phyloP scores from a whole-genome alignment of 2,113 vertebrate species.

The Lagopus leucura region DNA sequence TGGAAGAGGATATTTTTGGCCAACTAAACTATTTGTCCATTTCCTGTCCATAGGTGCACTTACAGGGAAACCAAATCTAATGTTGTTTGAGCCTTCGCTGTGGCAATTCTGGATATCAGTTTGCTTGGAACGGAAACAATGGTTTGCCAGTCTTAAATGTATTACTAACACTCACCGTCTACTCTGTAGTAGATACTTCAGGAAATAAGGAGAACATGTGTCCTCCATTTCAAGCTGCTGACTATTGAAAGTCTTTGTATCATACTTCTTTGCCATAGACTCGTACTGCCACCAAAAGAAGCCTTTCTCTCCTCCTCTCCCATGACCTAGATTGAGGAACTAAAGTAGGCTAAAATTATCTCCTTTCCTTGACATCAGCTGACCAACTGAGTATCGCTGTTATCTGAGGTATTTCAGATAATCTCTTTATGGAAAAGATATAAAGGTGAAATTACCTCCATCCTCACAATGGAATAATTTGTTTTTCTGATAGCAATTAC shows the following conservation, averaged over 20 bases:
- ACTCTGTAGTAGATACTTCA: background rate
- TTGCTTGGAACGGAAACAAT: background rate
- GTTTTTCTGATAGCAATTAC: slow-evolving; percentile 15
- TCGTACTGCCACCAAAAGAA: background rate
- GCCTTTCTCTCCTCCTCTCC: background rate
- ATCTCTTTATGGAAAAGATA: background rate
- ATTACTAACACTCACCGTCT: background rate
- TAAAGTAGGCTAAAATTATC: background rate
- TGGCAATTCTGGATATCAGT: background rate
- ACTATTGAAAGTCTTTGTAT: background rate
- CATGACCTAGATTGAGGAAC: background rate
- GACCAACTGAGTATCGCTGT: background rate
- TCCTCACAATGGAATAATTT: background rate
- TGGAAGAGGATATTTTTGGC: background rate
- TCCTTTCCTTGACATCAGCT: background rate
- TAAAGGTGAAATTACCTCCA: background rate
- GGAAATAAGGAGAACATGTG: background rate
- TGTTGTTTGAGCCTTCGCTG: background rate
- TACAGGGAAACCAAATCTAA: background rate
- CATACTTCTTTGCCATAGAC: background rate
- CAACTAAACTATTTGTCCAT: background rate
- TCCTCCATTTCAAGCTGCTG: background rate
- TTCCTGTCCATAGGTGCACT: background rate
- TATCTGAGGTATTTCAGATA: background rate
- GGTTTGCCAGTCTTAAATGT: background rate